Evolutionary conservation across 2,888 invertebrate species (phyloP).

Genomic region (Helicoverpa assulta): DNA sequence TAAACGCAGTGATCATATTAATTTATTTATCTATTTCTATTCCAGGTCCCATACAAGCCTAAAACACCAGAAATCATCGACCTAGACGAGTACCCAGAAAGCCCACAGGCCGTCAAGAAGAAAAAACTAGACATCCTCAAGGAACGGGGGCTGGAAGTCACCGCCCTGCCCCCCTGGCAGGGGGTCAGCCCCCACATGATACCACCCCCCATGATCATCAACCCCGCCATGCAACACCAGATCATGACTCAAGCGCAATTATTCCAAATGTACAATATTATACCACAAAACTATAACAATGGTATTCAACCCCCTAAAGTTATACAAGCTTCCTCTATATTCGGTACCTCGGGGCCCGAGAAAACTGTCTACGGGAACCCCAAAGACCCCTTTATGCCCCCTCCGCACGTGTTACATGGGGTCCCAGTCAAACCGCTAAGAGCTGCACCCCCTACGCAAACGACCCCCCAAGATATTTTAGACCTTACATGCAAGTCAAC

Average conservation of each 20-base stretch:
- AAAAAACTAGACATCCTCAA: constrained; percentile 94
- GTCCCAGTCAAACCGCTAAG: constrained; percentile 77
- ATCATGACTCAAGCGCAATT: constrained; percentile 87
- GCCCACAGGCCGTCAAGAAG: constrained; percentile 89
- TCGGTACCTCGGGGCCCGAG: constrained; percentile 89
- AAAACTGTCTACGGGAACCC: constrained; percentile 93
- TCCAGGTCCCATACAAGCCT: constrained; percentile 90
- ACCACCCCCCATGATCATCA: constrained; percentile 72
- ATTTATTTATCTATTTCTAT: not conserved
- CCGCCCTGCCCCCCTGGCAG: constrained; percentile 89
- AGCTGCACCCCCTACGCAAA: constrained; percentile 67
- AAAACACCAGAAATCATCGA: constrained; percentile 92
- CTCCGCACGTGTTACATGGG: constrained; percentile 87
- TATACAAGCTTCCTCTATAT: constrained; percentile 92
- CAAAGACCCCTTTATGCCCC: constrained; percentile 91
- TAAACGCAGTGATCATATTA: not conserved
- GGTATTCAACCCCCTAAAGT: constrained; percentile 88
- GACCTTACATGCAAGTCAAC: constrained; percentile 91
- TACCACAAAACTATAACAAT: constrained; percentile 76
- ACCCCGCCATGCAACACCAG: constrained; percentile 84
- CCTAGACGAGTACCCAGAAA: constrained; percentile 90
- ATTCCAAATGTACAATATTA: constrained; percentile 83
- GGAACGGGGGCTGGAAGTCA: constrained; percentile 94
- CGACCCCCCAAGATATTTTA: constrained; percentile 90
- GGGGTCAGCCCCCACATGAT: constrained; percentile 60